Base-by-base conservation (phyloP, 2,797 vertebrate species). In the Rhadinocentrus ornatus region DNA sequence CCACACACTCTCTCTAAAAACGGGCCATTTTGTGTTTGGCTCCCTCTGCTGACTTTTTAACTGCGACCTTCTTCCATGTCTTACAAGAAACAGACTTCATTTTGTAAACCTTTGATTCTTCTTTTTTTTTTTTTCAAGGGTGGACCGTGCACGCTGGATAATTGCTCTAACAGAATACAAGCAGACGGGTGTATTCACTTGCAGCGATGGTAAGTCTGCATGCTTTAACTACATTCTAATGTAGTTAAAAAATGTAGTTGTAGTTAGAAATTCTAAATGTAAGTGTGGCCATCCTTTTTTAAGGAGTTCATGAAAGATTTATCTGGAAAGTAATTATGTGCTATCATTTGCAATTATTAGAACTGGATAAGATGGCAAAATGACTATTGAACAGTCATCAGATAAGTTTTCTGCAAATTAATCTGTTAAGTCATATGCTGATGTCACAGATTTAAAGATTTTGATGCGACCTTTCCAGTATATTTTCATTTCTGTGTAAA, bases 91-190 rank as follows among this genome's bases (percentile, higher is more conserved):
- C 50, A 62, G 35, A 55, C 26, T 52, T 58, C 5, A 60, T 61
- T 41, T 4, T 53, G 6, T 39, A 24, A 44, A 2, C 39, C 39
- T 27, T 29, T 18, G 0, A 6, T n/a, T 69, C 24, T 74, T 70
- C n/a, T n/a, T n/a, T n/a, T 32, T 32, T n/a, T n/a, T 22, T 52
- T 55, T 64, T 22, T 53, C 12, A 71, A 98, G 98, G 93, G 94
- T 96, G n/a, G 97, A 97, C 78, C 92, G 96, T 0, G 97, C 97
- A 0, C 94, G 97, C 0, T 99, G 98, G 98, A 94, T 97, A 3
- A 88, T 93, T 0, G 96, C 96, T 0, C 93, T 99, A 1, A 92
- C 86, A 35, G 91, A 93, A 69, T 76, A 91, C 29, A 96, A 95
- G 20, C 86, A 87, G 61, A 75, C 44, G 0, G 89, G n/a, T 13